Percentiles rank a stretch among this genome's conserved stretches.
These are phyloP conservation scores for Fundulus diaphanus DNA, from an alignment of 2,797 vertebrate genomes.

Conservation along the genomic window DNA sequence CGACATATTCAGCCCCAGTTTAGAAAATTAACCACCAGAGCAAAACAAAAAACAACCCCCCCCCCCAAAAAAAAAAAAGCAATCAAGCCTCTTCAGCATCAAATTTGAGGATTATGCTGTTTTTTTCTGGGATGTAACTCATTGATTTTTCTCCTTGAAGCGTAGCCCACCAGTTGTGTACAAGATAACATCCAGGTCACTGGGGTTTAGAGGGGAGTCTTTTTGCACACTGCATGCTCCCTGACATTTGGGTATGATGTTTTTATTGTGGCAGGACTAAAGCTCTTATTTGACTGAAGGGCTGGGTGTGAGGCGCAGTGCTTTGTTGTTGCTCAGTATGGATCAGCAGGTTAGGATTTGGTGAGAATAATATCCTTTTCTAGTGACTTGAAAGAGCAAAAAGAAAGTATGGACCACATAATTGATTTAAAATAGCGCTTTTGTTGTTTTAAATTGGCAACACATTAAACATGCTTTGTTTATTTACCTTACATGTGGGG, in stretches of 20 bases:
- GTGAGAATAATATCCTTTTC: conserved; percentile 1
- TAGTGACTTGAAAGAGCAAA: not conserved
- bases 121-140: conserved; percentile 63
- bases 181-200: conserved; percentile 65
- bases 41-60: too few relatives aligned
- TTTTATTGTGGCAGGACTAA: conserved; percentile 53
- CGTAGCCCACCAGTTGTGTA: conserved; percentile 57
- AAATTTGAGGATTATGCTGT: conserved; percentile 60
- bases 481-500: not conserved
- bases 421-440: not conserved
- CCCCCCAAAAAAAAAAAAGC: conserved; percentile 45
- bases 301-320: not conserved
- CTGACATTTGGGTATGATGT: conserved; percentile 62
- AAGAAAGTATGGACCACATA: not conserved
- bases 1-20: conserved; percentile 41
- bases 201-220: conserved; percentile 48
- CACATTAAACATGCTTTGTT: not conserved
- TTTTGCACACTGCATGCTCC: conserved; percentile 42
- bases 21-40: conserved; percentile 48
- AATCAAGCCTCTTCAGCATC: conserved; percentile 70
- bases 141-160: conserved; percentile 62
- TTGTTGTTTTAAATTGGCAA: not conserved
- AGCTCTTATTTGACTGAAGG: conserved; percentile 40
- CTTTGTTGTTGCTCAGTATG: conserved; percentile 17
- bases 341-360: conserved; percentile 7